Percentiles rank a stretch among this genome's conserved stretches.
These are phyloP conservation scores for Tenthredo notha DNA, from an alignment of 2,888 invertebrate species.

Conservation along the genomic window DNA sequence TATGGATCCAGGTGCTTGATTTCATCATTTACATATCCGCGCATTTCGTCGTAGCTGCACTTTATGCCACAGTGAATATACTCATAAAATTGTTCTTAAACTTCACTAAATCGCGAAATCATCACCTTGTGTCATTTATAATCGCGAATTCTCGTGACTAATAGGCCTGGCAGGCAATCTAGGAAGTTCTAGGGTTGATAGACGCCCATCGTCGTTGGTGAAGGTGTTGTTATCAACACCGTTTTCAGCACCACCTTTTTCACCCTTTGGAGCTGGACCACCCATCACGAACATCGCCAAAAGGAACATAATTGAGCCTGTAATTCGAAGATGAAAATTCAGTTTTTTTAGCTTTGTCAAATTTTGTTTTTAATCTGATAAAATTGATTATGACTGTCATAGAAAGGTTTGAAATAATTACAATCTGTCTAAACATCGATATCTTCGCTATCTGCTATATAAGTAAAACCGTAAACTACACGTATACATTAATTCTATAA, in stretches of 20 bases:
- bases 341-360: background rate
- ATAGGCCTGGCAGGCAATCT: slow-evolving; percentile 67
- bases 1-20: background rate
- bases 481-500: background rate
- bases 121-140: slow-evolving; percentile 59
- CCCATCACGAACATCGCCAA: slow-evolving; percentile 91
- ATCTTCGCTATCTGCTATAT: background rate
- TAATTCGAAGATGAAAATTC: slow-evolving; percentile 58
- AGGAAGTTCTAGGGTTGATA: slow-evolving; percentile 71
- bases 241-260: slow-evolving; percentile 68
- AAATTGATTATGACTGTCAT: no score
- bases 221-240: slow-evolving; percentile 82
- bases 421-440: background rate
- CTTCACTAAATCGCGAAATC: background rate
- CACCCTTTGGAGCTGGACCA: slow-evolving; percentile 79
- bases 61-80: background rate
- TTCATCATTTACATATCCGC: background rate
- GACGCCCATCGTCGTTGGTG: slow-evolving; percentile 79
- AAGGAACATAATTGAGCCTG: slow-evolving; percentile 91
- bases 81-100: slow-evolving; percentile 19
- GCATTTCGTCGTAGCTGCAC: background rate
- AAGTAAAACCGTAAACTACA: background rate
- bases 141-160: slow-evolving; percentile 69
- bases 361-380: background rate
- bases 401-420: background rate